Conservation (phyloP, 2,113 vertebrate genomes). For the Trachemys scripta region DNA sequence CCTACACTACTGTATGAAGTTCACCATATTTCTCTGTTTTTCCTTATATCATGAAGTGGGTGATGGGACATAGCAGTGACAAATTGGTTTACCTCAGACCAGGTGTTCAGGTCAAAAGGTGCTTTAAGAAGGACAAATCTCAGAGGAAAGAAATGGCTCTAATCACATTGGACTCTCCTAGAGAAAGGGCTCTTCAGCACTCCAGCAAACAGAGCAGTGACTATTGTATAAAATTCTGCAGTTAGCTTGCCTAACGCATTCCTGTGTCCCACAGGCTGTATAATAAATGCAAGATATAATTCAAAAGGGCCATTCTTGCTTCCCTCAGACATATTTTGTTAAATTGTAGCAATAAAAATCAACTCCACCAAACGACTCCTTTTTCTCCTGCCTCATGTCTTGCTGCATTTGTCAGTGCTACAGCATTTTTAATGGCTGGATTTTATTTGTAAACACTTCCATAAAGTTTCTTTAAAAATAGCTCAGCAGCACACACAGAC, state of each 20-base stretch:
- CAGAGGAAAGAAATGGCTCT: conserved; percentile 24
- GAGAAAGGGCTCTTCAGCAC: neutral
- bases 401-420: conserved; percentile 37
- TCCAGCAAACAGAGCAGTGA: conserved; percentile 6
- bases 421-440: neutral
- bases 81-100: conserved; percentile 51
- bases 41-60: neutral
- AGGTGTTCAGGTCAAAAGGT: conserved; percentile 51
- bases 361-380: conserved; percentile 9
- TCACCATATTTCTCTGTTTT: neutral
- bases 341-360: conserved; percentile 58
- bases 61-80: neutral
- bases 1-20: neutral
- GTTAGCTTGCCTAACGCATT: conserved; percentile 63
- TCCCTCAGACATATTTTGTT: conserved; percentile 57
- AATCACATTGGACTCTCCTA: conserved; percentile 38
- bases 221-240: conserved; percentile 21
- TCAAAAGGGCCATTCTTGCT: conserved; percentile 64
- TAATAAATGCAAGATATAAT: conserved; percentile 66
- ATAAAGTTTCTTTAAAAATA: neutral
- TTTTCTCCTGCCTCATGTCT: conserved; percentile 34
- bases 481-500: neutral
- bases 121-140: conserved; percentile 37
- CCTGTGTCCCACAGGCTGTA: conserved; percentile 51
- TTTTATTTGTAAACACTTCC: neutral